These are phyloP conservation scores for Notolabrus celidotus DNA, from an alignment of 2,797 vertebrate genomes.

Conservation along the genomic window DNA sequence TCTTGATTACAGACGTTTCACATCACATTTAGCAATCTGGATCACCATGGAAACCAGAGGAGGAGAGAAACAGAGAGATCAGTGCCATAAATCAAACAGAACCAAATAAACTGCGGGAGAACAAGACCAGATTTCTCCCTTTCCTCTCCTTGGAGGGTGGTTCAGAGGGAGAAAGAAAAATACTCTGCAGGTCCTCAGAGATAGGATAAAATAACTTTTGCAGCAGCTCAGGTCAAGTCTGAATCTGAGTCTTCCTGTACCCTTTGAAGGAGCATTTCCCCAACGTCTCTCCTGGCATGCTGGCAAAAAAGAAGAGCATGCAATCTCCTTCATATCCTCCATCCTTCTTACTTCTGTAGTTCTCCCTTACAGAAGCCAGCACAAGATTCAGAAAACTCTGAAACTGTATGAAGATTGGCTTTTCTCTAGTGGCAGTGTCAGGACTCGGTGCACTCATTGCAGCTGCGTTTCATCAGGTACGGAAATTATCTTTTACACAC, in stretches of 20 bases:
- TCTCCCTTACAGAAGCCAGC: too few relatives aligned
- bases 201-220: not conserved
- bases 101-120: slow-evolving; percentile 50
- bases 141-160: slow-evolving; percentile 6
- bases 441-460: too few relatives aligned
- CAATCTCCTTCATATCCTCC: too few relatives aligned
- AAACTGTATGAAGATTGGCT: too few relatives aligned
- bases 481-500: too few relatives aligned
- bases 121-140: slow-evolving; percentile 9
- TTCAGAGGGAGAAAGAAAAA: slow-evolving; percentile 10
- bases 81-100: slow-evolving; percentile 64
- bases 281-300: too few relatives aligned
- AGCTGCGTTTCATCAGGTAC: too few relatives aligned
- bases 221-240: not conserved
- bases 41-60: slow-evolving; percentile 63
- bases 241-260: not conserved
- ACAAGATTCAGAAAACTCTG: too few relatives aligned
- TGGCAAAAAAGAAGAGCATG: too few relatives aligned
- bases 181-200: not conserved
- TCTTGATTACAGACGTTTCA: slow-evolving; percentile 31
- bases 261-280: not conserved
- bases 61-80: slow-evolving; percentile 26
- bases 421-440: too few relatives aligned
- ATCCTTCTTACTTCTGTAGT: too few relatives aligned
- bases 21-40: slow-evolving; percentile 38